Conservation (phyloP, 1,140 invertebrate species). For the Bombus fervidus region DNA sequence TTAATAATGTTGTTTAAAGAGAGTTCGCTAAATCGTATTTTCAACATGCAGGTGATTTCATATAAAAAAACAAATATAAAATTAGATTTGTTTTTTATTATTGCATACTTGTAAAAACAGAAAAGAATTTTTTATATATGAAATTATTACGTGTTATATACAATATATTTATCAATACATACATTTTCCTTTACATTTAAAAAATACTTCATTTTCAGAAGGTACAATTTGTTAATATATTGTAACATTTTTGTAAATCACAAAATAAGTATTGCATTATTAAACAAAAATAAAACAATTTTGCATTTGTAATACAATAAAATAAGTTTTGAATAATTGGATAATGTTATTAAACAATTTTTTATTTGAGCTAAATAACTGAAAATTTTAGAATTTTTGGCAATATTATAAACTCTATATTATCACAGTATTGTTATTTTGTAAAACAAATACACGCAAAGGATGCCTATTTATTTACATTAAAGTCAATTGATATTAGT, state of each 20-base stretch:
- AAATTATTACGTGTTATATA: background rate
- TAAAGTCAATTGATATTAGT: background rate
- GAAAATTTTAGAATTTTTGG: slow-evolving; percentile 10
- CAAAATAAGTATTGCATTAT: background rate
- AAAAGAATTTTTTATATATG: background rate
- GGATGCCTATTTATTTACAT: slow-evolving; percentile 9
- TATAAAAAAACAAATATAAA: background rate
- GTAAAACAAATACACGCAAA: slow-evolving; percentile 3
- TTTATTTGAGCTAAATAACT: background rate
- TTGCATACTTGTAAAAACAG: background rate
- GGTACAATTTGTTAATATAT: background rate
- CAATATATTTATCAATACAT: slow-evolving; percentile 16
- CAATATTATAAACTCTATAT: slow-evolving; percentile 15
- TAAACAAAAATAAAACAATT: background rate
- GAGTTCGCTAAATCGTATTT: slow-evolving; percentile 8
- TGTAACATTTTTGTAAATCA: background rate
- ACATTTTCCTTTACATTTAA: background rate
- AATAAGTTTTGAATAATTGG: background rate
- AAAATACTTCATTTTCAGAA: background rate
- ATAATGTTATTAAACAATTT: background rate
- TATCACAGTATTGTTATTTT: slow-evolving; percentile 19
- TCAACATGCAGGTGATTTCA: background rate
- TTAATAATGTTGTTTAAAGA: background rate
- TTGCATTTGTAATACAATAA: background rate
- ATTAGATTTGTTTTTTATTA: background rate